Base-by-base conservation (phyloP, 2,888 invertebrate genomes). In the Temnothorax unifasciatus region DNA sequence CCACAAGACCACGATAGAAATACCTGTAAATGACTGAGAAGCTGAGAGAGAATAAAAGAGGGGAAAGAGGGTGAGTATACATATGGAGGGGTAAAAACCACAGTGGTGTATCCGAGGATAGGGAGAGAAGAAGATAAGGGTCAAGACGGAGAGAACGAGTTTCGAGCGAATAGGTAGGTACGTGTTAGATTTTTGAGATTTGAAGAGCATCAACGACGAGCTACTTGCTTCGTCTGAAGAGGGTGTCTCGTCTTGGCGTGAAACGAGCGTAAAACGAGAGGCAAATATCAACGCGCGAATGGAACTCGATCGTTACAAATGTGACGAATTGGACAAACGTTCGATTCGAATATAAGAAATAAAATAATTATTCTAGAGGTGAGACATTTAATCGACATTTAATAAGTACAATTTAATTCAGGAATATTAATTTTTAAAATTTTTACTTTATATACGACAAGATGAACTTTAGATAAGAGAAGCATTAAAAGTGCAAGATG, bases 21-120 rank as follows among this genome's bases (percentile, higher is more conserved):
- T 29, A 50, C 11, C 34, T 52, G 25, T 41, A 76, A 64, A 64
- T 64, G 64, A 76, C 63, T 64, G 38, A 71, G 79, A 59, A 59
- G 34, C 69, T 13, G 29, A n/a, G 15, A 47, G 47, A 47, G 61
- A 38, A 38, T 34, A 8, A 41, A n/a, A 38, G 29, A 44, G n/a
- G 59, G 15, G 59, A n/a, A 47, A 61, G 47, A 50, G 64, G 3
- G 41, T 25, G 44, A 71, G 21, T 29, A 29, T 25, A 25, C 25
- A 25, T 29, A 29, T 29, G 3, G 2, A n/a, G n/a, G n/a, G n/a
- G n/a, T n/a, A n/a, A n/a, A n/a, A n/a, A n/a, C n/a, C n/a, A n/a
- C n/a, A n/a, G n/a, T n/a, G n/a, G n/a, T 41, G 66, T 41, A 64
- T 41, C 41, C 38, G 59, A 50, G 13, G 1, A n/a, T 18, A 54